A percentile compares a stretch with the other conserved stretches of the same genome.
Conservation (phyloP, 35 echinoderm and acorn worm species). For the Diadema setosum region DNA sequence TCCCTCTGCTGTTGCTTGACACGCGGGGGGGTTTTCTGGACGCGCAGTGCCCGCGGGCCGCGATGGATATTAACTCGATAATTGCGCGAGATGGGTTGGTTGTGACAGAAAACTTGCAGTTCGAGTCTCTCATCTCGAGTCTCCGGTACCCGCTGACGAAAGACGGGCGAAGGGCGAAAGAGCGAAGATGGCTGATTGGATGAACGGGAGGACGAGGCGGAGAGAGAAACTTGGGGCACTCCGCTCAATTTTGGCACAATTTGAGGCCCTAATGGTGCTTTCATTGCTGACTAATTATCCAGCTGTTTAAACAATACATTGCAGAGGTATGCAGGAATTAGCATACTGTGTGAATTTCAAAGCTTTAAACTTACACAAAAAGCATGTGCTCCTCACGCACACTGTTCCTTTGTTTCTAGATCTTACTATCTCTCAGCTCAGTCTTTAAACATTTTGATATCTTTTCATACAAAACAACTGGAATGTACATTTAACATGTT, state of each 20-base stretch:
- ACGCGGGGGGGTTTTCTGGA: background rate
- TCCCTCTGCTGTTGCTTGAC: background rate
- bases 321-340: slow-evolving; percentile 7
- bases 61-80: slow-evolving; percentile 13
- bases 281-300: background rate
- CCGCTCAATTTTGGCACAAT: slow-evolving; percentile 9
- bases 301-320: background rate
- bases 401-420: too few relatives aligned
- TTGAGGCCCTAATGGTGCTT: background rate
- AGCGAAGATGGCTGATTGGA: background rate
- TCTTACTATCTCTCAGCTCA: too few relatives aligned
- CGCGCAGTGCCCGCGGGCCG: background rate
- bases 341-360: background rate
- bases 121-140: background rate
- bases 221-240: background rate
- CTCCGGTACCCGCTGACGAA: too few relatives aligned
- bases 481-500: too few relatives aligned
- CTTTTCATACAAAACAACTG: too few relatives aligned
- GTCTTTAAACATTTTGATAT: too few relatives aligned
- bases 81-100: slow-evolving; percentile 12
- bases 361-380: too few relatives aligned
- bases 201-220: background rate
- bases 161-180: background rate
- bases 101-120: background rate
- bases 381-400: too few relatives aligned